Base-by-base conservation (phyloP, 2,888 invertebrate genomes). In the Eupelmus urozonus region DNA sequence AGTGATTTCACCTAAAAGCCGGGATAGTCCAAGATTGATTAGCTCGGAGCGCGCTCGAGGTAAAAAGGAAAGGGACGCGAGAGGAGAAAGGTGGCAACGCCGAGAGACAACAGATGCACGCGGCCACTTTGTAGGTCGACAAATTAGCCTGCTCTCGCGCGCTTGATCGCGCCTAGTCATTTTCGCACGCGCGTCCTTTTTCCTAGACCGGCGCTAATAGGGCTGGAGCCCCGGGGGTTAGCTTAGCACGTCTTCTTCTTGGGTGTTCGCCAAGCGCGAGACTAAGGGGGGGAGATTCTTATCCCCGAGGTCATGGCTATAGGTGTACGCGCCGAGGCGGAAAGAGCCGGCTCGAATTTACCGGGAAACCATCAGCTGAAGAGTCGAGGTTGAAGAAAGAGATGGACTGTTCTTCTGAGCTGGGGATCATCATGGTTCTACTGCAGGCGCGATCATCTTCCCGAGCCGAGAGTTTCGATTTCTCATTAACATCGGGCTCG, bases 281-380 rank as follows among this genome's bases (percentile, higher is more conserved):
- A 18, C 55, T 9, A 2, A n/a, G 3, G n/a, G 27, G 18, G 7
- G 0, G 11, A n/a, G 57, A 40, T 69, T 42, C 40, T 69, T 57
- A 55, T 40, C 67, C 42, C 27, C 57, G 42, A 45, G 57, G 42
- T 69, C 69, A 45, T 18, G 69, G 57, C 57, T 25, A 0, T 59
- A 18, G 40, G 23, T 2, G 9, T 45, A 45, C 16, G 13, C 16
- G 2, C 45, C 16, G 45, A 45, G 13, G 13, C 45, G 25, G 51
- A 72, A 62, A 72, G 62, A 62, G 40, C 34, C 45, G 42, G n/a
- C 29, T 60, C 34, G 53, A 53, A 72, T 72, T 72, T 49, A 53
- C 40, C 13, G 29, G 25, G 51, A 51, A 53, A 45, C 9, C 16
- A 65, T 25, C 63, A 1, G 27, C 42, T 4, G 25, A 34, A 3